A percentile compares a stretch with the other conserved stretches of the same genome.
phyloP scores from a whole-genome alignment of 30 jellyfish, hydroid and myxozoan genomes.

The Aurelia sp. region DNA sequence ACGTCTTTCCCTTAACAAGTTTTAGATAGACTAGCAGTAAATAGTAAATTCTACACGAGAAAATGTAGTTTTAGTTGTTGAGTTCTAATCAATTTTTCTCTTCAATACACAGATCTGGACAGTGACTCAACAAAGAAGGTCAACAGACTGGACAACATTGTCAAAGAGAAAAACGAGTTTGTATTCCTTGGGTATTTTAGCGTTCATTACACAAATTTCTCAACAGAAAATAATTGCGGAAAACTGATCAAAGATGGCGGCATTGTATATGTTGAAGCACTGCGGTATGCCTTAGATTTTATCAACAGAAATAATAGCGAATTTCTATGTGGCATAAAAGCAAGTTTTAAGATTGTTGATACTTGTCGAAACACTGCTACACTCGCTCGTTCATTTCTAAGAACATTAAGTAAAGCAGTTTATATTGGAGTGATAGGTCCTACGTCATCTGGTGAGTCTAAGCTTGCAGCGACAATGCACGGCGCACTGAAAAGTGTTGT shows the following conservation, averaged over 20 bases:
- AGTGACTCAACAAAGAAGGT: neutral
- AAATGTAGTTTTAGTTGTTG: too few relatives aligned
- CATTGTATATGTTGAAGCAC: slow-evolving; percentile 7
- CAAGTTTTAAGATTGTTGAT: neutral
- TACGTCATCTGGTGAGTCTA: slow-evolving; percentile 10
- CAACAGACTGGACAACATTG: neutral
- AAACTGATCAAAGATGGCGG: slow-evolving; percentile 1
- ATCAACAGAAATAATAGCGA: slow-evolving; percentile 6
- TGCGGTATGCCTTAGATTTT: slow-evolving; percentile 9
- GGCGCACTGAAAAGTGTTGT: neutral
- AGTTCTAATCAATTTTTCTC: too few relatives aligned
- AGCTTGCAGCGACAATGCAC: neutral
- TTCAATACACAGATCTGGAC: neutral
- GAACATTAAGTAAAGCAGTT: neutral
- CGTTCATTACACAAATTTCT: neutral
- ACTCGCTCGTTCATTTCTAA: neutral
- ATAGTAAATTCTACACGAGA: too few relatives aligned
- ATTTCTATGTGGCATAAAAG: neutral
- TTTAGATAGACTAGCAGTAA: too few relatives aligned
- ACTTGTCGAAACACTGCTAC: slow-evolving; percentile 11
- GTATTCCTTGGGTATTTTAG: neutral
- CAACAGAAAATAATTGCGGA: slow-evolving; percentile 9
- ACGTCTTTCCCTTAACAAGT: too few relatives aligned
- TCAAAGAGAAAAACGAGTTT: neutral
- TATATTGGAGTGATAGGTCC: slow-evolving; percentile 13